Evolutionary conservation across 2,113 vertebrate genomes (phyloP), one percentile per base, ranked within the genome.

Genomic region (Camarhynchus parvulus): DNA sequence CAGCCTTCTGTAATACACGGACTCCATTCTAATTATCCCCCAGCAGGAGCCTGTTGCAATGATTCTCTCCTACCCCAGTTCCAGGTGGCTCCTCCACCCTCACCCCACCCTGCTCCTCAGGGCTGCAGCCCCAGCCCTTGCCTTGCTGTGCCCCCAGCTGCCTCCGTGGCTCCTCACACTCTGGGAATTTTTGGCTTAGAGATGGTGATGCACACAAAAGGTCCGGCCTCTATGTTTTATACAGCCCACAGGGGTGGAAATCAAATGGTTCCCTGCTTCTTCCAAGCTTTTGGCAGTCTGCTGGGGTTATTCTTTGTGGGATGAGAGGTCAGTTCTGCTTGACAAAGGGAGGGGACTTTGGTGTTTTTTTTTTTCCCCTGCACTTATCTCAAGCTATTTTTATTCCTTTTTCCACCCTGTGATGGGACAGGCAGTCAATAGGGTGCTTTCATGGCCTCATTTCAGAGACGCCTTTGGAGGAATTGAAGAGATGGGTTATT

Each of bases 401-500:
- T 88, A 63, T 59, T 91, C 64, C 61, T 74, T 75, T 95, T 50
- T 85, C 76, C 47, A 75, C 79, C 76, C 85, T 81, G 3, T n/a
- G 92, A 16, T 83, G 87, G 87, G 85, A 35, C 80, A 74, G 84
- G 82, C 64, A 55, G 91, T 90, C 95, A 74, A 93, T 47, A 76
- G 87, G 93, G 90, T 67, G 84, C 91, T 95, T 85, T 87, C 42
- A 56, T 77, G 92, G 94, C 87, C 93, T 95, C 28, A 0, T 95
- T 96, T 95, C 14, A 2, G 55, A 86, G 81, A 83, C 42, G 72
- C 22, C 84, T 96, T 79, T 77, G 78, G 58, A 94, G 55, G 39
- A 76, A 46, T 39, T 90, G 84, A 91, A 89, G 87, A 27, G 53
- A 31, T 69, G 84, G 74, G 83, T 90, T 93, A 72, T 96, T 96